Evolutionary conservation across 2,113 vertebrate species (phyloP), one percentile per base, ranked within the genome.

Genomic region (Salvelinus sp.): DNA sequence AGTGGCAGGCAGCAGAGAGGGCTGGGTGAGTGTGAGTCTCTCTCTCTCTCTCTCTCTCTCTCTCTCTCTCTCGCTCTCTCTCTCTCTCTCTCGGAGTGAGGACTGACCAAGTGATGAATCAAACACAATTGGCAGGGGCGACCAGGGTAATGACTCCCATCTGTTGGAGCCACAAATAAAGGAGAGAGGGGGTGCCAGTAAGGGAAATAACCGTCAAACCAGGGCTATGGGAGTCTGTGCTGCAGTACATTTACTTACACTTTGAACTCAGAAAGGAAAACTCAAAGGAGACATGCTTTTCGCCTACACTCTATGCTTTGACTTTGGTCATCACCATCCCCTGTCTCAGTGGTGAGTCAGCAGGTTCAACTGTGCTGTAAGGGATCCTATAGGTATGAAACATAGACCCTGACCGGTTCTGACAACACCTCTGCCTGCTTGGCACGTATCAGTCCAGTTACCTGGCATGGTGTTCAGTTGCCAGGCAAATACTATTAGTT

Each of bases 281-380:
- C 48, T 16, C 50, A 54, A 54, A 54, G 4, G 12, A 54, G 50
- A 18, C 50, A 54, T 3, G 90, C 88, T 90, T 89, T 88, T 92
- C 88, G 83, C 88, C 87, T 87, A 87, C 87, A 91, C 93, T 92
- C 92, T 93, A 92, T 94, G 93, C 87, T 93, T 85, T 44, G 38
- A 10, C 38, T 2, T 44, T 44, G 38, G 20, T 6, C 20, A 38
- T 13, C 38, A 44, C 47, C 47, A 33, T 83, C 30, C 38, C 30
- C 7, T 38, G 38, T 38, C 38, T 38, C 33, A 38, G 38, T 38
- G 38, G 7, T 38, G 50, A 87, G 68, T 73, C 71, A 71, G 69
- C 54, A 77, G 23, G 33, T 27, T 68, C 48, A 65, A 20, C 7
- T 27, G 47, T 27, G 69, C 74, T 82, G 48, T 73, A 70, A 83